A percentile compares a stretch with the other conserved stretches of the same genome.
These are phyloP conservation scores for Bolinopsis microptera DNA, from an alignment of 37 sponge, comb jelly and placozoan genomes.

Conservation along the genomic window DNA sequence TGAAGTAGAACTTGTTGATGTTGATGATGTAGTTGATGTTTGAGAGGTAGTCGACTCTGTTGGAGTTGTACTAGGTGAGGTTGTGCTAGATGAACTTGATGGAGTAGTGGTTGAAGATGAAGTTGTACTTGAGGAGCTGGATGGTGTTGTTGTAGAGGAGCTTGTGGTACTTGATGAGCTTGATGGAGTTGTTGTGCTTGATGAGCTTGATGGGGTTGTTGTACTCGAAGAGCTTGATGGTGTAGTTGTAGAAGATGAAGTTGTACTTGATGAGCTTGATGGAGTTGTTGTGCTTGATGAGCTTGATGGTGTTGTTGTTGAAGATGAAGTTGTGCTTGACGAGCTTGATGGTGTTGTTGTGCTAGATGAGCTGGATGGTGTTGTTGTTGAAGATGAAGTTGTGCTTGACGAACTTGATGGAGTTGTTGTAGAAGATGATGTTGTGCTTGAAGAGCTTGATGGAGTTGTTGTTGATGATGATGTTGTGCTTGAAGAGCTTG, in stretches of 20 bases:
- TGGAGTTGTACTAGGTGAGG: background rate
- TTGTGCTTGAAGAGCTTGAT: background rate
- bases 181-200: constrained; percentile 35
- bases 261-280: constrained; percentile 49
- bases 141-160: background rate
- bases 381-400: background rate
- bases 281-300: background rate
- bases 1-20: background rate
- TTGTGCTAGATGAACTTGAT: background rate
- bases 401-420: background rate
- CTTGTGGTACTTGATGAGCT: background rate
- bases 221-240: background rate
- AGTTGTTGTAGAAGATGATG: background rate
- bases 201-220: background rate
- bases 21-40: constrained; percentile 21
- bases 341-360: constrained; percentile 58
- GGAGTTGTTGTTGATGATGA: background rate
- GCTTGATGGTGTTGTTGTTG: background rate
- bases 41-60: no score
- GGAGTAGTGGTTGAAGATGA: constrained; percentile 14
- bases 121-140: constrained; percentile 27
- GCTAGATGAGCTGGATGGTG: background rate
- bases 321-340: constrained; percentile 6
- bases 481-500: constrained; percentile 31
- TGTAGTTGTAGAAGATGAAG: background rate